Evolutionary conservation across 1,140 invertebrate genomes (phyloP), one percentile per base, ranked within the genome.

Genomic region (Scaptomyza montana): DNA sequence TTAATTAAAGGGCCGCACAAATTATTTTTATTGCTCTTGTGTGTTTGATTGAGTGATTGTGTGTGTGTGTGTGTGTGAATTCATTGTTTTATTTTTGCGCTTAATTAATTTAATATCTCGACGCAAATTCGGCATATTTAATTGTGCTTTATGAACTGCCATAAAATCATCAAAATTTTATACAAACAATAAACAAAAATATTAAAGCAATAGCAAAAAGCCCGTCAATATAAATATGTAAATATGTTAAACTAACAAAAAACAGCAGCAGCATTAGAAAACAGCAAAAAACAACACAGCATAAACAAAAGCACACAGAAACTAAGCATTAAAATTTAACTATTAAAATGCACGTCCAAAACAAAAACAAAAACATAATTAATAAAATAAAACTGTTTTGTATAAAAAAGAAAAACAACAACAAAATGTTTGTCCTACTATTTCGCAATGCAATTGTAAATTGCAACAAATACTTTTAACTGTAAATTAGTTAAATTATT

Each of bases 401-500:
- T 72, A 74, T 19, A 49, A 63, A n/a, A n/a, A n/a, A n/a, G n/a
- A n/a, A n/a, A n/a, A 63, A 45, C 8, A 51, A 33, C 41, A 33
- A 53, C 46, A 63, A 63, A 33, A 65, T 80, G 61, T 72, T 80
- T 80, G 67, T 80, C 78, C 78, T 80, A 80, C 78, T 80, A 80
- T 65, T 64, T 28, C n/a, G 30, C 33, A 67, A 67, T 60, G 66
- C 46, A 69, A 63, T 19, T 68, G 57, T 30, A 57, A 64, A 70
- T 45, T 46, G 49, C 39, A 54, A 55, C 33, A 28, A 46, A 77
- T 76, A 79, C 65, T 86, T 78, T 78, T 77, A 77, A 75, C 57
- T 87, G 76, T 87, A 87, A 84, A 87, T 86, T 87, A 87, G 82
- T 89, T 89, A 87, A 87, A 82, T 87, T 86, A 74, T 87, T 87